Evolutionary conservation across 2,888 invertebrate genomes (phyloP).

Genomic region (Pterostichus madidus): DNA sequence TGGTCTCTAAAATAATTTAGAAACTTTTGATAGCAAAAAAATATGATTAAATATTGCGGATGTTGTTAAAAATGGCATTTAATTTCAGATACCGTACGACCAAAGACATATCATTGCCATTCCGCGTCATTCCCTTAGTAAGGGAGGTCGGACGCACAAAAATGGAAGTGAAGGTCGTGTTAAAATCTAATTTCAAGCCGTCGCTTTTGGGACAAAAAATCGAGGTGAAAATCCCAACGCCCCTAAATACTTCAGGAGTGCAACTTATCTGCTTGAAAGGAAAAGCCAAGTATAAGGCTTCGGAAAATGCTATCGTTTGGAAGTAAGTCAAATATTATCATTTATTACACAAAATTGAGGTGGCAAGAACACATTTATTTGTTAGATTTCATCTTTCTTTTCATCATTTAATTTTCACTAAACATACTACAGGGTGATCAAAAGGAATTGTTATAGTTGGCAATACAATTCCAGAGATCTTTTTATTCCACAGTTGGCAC

Average conservation of each 20-base stretch:
- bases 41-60: too few relatives aligned
- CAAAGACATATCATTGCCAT: conserved; percentile 99
- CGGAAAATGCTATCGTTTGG: conserved; percentile 98
- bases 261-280: conserved; percentile 99
- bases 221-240: conserved; percentile 99
- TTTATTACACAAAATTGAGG: too few relatives aligned
- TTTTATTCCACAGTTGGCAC: too few relatives aligned
- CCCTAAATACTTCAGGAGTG: conserved; percentile 98
- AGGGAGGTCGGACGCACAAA: conserved; percentile 98
- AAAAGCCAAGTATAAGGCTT: conserved; percentile 99
- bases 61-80: too few relatives aligned
- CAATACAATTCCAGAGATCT: too few relatives aligned
- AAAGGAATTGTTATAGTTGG: too few relatives aligned
- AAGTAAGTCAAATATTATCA: conserved; percentile 83
- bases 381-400: too few relatives aligned
- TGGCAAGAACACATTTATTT: too few relatives aligned
- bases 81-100: conserved; percentile 94
- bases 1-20: too few relatives aligned
- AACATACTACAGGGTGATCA: too few relatives aligned
- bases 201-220: conserved; percentile 99
- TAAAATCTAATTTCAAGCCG: conserved; percentile 99
- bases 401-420: too few relatives aligned
- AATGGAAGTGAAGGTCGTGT: conserved; percentile 99
- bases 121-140: conserved; percentile 99
- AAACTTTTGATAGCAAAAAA: too few relatives aligned